phyloP scores from a whole-genome alignment of 2,888 invertebrate genomes.

The Platycnemis pennipes region DNA sequence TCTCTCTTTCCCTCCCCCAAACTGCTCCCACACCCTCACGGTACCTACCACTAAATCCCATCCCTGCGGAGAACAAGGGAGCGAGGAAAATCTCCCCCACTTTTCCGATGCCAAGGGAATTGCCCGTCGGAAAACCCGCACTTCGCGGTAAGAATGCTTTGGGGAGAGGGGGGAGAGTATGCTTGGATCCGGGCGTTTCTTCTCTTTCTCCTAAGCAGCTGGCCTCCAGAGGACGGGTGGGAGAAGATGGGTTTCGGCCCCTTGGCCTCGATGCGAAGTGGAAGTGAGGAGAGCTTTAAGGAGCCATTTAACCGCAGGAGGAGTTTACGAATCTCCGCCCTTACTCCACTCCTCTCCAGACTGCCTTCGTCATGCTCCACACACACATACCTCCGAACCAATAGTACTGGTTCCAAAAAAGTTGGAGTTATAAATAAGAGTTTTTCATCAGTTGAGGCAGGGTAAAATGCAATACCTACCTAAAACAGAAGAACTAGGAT shows the following conservation, averaged over 20 bases:
- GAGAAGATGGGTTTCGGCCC: background rate
- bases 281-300: constrained; percentile 3
- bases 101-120: background rate
- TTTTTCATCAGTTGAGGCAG: too few relatives aligned
- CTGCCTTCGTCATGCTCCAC: background rate
- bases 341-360: background rate
- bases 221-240: background rate
- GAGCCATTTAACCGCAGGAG: background rate
- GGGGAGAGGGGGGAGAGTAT: background rate
- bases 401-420: too few relatives aligned
- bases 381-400: too few relatives aligned
- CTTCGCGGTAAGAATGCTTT: background rate
- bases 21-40: background rate
- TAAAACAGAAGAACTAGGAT: too few relatives aligned
- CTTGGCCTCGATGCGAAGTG: background rate
- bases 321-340: background rate
- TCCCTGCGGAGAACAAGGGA: background rate
- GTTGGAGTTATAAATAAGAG: too few relatives aligned
- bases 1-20: background rate
- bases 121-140: background rate
- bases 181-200: background rate
- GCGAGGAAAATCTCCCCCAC: background rate
- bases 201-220: background rate
- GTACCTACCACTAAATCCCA: too few relatives aligned
- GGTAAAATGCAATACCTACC: too few relatives aligned